phyloP scores from a whole-genome alignment of 1,140 invertebrate genomes.

The Psilanteris sp. region DNA sequence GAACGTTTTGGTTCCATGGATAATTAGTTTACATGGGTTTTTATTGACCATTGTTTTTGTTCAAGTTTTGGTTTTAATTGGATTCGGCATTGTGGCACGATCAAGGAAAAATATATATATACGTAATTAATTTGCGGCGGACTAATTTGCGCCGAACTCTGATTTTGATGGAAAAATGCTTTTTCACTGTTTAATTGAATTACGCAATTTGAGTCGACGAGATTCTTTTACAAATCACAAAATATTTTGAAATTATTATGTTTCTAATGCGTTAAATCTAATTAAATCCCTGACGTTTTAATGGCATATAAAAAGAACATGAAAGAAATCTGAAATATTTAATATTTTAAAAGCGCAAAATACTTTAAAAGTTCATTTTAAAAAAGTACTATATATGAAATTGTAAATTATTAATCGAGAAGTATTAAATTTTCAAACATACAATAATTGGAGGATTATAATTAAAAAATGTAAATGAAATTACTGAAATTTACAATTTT shows the following conservation, averaged over 20 bases:
- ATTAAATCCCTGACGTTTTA: too few species aligned
- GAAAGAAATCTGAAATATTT: too few species aligned
- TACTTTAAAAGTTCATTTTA: too few species aligned
- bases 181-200: constrained; percentile 20
- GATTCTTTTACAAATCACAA: not conserved
- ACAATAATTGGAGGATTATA: too few species aligned
- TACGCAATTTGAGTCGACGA: constrained; percentile 12
- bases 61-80: constrained; percentile 43
- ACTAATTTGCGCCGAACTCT: constrained; percentile 43
- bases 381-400: too few species aligned
- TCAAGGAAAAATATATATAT: constrained; percentile 44
- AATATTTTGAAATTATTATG: not conserved
- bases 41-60: constrained; percentile 34
- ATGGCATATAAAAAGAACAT: too few species aligned
- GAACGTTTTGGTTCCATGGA: constrained; percentile 19
- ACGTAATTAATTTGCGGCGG: constrained; percentile 47
- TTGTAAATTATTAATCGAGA: too few species aligned
- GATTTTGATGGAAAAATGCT: constrained; percentile 29
- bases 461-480: too few species aligned
- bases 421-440: too few species aligned
- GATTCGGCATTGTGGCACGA: constrained; percentile 32
- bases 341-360: too few species aligned
- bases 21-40: constrained; percentile 31
- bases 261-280: too few species aligned
- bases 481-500: too few species aligned